A percentile compares a stretch with the other conserved stretches of the same genome.
Conservation (phyloP, 1,140 invertebrate genomes). For the Paramacrobiotus metropolitanus region DNA sequence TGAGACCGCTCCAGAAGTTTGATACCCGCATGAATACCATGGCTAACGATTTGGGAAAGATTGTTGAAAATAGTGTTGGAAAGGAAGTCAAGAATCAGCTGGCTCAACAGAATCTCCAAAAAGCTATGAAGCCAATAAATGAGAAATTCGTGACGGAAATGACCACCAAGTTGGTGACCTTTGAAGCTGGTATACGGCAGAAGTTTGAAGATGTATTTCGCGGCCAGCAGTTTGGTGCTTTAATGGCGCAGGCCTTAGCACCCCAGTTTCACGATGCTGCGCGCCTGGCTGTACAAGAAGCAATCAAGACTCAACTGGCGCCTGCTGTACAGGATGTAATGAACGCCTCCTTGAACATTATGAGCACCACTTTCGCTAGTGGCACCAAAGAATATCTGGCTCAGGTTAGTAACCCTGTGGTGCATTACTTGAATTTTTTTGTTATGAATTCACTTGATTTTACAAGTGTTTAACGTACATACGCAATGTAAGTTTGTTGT, state of each 20-base stretch:
- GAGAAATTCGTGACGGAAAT: background rate
- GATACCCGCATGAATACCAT: background rate
- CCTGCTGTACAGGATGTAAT: background rate
- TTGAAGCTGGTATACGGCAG: background rate
- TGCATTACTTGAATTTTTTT: too few species aligned
- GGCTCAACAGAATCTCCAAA: background rate
- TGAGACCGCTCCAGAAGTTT: too few species aligned
- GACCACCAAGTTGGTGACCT: background rate
- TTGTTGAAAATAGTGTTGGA: background rate
- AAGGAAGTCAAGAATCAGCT: background rate
- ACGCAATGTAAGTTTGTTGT: too few species aligned
- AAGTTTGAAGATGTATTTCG: background rate
- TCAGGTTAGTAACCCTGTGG: background rate
- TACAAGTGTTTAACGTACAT: too few species aligned
- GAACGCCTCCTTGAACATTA: background rate
- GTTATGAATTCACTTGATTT: too few species aligned
- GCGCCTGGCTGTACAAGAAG: background rate
- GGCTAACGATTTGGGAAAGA: background rate
- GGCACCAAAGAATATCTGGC: conserved; percentile 3
- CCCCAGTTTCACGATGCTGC: background rate
- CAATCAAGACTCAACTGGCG: background rate
- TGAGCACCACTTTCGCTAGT: background rate
- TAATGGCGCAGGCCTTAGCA: background rate
- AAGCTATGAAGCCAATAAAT: background rate
- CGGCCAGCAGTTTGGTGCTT: background rate